Evolutionary conservation across 2,113 vertebrate genomes (phyloP).

Genomic region (Cryptomyrus ogoouensis): DNA sequence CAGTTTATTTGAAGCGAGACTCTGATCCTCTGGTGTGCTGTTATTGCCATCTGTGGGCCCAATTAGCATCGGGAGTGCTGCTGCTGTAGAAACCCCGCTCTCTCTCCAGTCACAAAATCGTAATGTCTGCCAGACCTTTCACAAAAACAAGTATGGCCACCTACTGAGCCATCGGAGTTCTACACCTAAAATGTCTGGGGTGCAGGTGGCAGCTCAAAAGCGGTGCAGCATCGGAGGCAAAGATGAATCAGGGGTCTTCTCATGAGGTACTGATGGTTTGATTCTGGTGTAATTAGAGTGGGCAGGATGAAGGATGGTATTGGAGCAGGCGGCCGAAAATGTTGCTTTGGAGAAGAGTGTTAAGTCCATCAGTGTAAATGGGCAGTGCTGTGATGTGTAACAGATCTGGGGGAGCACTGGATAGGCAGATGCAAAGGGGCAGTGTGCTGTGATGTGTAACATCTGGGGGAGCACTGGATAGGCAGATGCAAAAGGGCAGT

Average conservation of each 20-base stretch:
- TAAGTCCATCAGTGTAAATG: not conserved
- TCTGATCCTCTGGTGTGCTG: not conserved
- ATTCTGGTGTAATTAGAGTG: not conserved
- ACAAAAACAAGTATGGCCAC: not conserved
- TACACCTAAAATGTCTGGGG: not conserved
- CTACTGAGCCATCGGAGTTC: not conserved
- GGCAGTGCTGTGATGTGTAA: not conserved
- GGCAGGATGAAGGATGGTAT: not conserved
- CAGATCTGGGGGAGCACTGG: not conserved
- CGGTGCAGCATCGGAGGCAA: not conserved
- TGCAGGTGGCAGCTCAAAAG: not conserved
- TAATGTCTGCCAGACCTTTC: not conserved
- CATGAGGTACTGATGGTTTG: not conserved
- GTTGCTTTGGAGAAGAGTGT: not conserved
- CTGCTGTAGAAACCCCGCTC: not conserved
- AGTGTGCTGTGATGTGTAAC: not conserved
- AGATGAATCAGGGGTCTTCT: not conserved
- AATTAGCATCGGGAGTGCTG: not conserved
- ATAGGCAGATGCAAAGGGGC: not conserved
- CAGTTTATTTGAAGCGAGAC: conserved; percentile 7
- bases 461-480: too few relatives aligned
- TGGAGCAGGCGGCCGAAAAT: not conserved
- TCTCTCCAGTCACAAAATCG: not conserved
- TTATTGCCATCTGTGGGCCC: conserved; percentile 3
- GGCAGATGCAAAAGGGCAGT: too few relatives aligned